phyloP scores from a whole-genome alignment of 1,140 invertebrate genomes.

The Bombus sylvicola region DNA sequence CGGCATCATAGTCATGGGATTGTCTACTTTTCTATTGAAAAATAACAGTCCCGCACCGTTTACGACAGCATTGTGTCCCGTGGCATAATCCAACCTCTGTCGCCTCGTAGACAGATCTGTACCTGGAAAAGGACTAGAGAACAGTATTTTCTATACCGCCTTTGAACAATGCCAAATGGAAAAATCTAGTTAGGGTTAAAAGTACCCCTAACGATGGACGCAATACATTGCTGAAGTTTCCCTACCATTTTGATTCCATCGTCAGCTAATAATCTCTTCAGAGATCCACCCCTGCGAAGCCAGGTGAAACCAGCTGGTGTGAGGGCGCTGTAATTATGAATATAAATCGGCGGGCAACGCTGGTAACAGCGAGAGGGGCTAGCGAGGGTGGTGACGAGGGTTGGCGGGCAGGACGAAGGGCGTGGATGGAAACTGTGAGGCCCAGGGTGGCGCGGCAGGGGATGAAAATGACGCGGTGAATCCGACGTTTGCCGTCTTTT shows the following conservation, averaged over 20 bases:
- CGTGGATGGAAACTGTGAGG: conserved; percentile 40
- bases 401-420: not conserved
- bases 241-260: conserved; percentile 73
- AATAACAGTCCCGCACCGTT: too few species aligned
- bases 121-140: not conserved
- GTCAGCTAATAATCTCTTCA: conserved; percentile 75
- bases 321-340: conserved; percentile 79
- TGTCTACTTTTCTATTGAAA: too few species aligned
- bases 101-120: too few species aligned
- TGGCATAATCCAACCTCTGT: too few species aligned
- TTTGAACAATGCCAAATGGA: conserved; percentile 35
- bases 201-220: conserved; percentile 40
- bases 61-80: too few species aligned
- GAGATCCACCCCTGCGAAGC: conserved; percentile 62
- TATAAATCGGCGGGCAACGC: conserved; percentile 78
- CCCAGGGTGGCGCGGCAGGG: conserved; percentile 49
- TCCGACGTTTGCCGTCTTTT: conserved; percentile 78
- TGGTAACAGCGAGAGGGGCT: conserved; percentile 36
- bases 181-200: conserved; percentile 50
- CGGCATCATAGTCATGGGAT: too few species aligned
- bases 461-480: conserved; percentile 73
- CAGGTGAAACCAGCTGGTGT: conserved; percentile 69
- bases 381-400: conserved; percentile 31
- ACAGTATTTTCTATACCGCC: not conserved
- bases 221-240: conserved; percentile 62